Conservation (phyloP, 1,140 invertebrate genomes). For the Drosophila sp. region DNA sequence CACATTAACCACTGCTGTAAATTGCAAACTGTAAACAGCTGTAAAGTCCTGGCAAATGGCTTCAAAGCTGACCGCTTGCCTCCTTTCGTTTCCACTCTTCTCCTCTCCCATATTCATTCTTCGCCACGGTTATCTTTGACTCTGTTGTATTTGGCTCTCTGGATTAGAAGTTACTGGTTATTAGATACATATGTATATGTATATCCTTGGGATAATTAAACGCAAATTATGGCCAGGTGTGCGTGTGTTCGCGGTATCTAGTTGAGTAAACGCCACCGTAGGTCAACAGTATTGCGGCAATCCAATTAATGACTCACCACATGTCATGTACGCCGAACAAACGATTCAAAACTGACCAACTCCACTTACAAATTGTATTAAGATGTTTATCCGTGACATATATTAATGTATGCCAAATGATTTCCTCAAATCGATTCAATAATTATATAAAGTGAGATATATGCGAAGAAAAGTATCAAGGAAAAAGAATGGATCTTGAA, state of each 20-base stretch:
- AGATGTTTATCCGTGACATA: background rate
- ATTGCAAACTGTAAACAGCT: slow-evolving; percentile 8
- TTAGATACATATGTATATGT: too few relatives aligned
- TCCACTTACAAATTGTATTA: background rate
- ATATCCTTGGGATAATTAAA: slow-evolving; percentile 8
- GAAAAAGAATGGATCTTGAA: too few relatives aligned
- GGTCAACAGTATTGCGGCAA: slow-evolving; percentile 6
- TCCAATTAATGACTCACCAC: slow-evolving; percentile 6
- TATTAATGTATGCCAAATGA: too few relatives aligned
- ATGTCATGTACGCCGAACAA: background rate
- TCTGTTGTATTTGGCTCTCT: background rate
- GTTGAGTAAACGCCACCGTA: slow-evolving; percentile 5
- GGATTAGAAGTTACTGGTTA: slow-evolving; percentile 1
- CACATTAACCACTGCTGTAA: slow-evolving; percentile 13
- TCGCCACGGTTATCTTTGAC: background rate
- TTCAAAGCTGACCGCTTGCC: background rate
- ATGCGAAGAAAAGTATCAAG: too few relatives aligned
- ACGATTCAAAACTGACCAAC: background rate
- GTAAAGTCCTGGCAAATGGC: slow-evolving; percentile 5
- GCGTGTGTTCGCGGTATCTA: background rate
- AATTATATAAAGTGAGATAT: too few relatives aligned
- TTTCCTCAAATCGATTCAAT: too few relatives aligned
- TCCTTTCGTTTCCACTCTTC: background rate
- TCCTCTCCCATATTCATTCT: background rate
- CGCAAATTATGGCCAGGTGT: slow-evolving; percentile 6